Base-by-base conservation (phyloP, 2,797 vertebrate species). In the Odontamblyopus lacepedii region DNA sequence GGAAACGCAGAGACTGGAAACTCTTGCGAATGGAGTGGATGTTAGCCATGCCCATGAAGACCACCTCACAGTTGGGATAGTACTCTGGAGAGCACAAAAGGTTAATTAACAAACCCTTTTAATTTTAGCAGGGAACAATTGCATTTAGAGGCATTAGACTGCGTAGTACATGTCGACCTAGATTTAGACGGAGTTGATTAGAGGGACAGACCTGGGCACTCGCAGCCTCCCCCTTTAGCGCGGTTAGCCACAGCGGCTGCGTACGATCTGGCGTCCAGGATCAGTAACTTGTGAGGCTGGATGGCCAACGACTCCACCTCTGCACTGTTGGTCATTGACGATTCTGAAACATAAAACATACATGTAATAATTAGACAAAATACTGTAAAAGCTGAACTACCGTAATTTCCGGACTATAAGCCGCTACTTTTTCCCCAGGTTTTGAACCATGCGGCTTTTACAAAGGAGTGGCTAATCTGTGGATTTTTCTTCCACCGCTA, bases 1-100 rank as follows among this genome's bases (percentile, higher is more conserved):
- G 96, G 85, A 98, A 94, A 50, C 98, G 95, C 84, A 99, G 91
- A 0, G 97, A 97, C 92, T 99, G 98, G 91, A 99, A 99, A 92
- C 98, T 99, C 92, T 98, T 98, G 84, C 98, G 95, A 84, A 99
- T 99, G 73, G 97, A 97, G 90, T 99, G 98, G 85, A 99, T 99
- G 92, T 99, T 99, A 82, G 98, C 98, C 97, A 99, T 99, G 61
- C 97, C 96, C 98, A 99, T 99, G 85, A 99, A 99, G 59, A 98
- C 94, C n/a, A 99, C 97, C 91, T 99, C 98, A 84, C 97, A 99
- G 93, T 99, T 99, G 0, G 98, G 98, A 77, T 99, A 99, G 93
- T 99, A 99, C 79, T 99, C 97, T 99, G 90, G 3, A 91, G 78
- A 32, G 67, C 69, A 65, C 23, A 70, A 67, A 18, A 9, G 27